Evolutionary conservation across 1,140 invertebrate genomes (phyloP).

Genomic region (Araneus ventricosus): DNA sequence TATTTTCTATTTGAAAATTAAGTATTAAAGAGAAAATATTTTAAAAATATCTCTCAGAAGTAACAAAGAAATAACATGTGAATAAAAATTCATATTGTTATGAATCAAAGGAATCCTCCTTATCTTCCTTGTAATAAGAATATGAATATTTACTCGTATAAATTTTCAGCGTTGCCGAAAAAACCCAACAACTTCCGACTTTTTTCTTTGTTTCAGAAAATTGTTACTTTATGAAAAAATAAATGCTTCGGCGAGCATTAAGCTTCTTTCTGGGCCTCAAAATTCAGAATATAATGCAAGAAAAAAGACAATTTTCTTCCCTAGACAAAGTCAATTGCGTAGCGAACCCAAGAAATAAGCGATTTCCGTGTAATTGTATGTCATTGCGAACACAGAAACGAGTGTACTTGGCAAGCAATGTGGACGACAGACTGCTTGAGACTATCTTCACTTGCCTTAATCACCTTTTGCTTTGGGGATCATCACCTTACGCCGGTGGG

Average conservation of each 20-base stretch:
- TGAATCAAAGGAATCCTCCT: too few relatives aligned
- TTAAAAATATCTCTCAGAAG: too few relatives aligned
- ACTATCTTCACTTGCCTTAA: slow-evolving; percentile 51
- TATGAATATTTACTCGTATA: not conserved
- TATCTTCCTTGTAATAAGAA: not conserved
- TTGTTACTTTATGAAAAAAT: not conserved
- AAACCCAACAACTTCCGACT: not conserved
- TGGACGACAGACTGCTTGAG: not conserved
- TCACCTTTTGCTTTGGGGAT: slow-evolving; percentile 70
- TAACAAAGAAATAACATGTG: too few relatives aligned
- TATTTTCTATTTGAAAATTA: too few relatives aligned
- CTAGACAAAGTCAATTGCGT: slow-evolving; percentile 13
- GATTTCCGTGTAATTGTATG: slow-evolving; percentile 62
- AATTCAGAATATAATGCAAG: not conserved
- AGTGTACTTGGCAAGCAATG: slow-evolving; percentile 39
- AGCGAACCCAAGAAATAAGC: slow-evolving; percentile 58
- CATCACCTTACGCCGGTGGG: slow-evolving; percentile 50
- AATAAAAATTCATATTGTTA: too few relatives aligned
- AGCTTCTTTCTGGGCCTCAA: not conserved
- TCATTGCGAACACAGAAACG: slow-evolving; percentile 58
- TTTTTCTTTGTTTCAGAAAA: not conserved
- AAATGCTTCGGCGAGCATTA: not conserved
- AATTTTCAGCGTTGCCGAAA: not conserved
- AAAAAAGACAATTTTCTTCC: not conserved
- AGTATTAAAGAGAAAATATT: too few relatives aligned